A percentile compares a stretch with the other conserved stretches of the same genome.
phyloP scores from a whole-genome alignment of 2,113 vertebrate species.

The Plestiodon gilberti region DNA sequence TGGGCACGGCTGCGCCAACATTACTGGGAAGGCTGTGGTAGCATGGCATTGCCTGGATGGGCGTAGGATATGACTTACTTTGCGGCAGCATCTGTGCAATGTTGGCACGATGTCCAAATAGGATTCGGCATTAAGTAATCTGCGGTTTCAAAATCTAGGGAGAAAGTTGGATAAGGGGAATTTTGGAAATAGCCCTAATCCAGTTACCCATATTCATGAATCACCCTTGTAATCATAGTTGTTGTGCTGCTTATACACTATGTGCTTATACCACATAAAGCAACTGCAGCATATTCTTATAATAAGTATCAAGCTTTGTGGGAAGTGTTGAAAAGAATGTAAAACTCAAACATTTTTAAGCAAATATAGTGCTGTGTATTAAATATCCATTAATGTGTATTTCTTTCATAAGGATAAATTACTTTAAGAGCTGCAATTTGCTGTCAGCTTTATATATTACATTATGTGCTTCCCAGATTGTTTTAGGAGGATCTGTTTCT shows the following conservation, averaged over 20 bases:
- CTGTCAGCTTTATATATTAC: not conserved
- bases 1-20: too few species aligned
- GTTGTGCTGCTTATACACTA: too few species aligned
- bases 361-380: not conserved
- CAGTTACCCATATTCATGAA: too few species aligned
- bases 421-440: not conserved
- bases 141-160: too few species aligned
- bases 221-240: too few species aligned
- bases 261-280: not conserved
- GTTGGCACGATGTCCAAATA: too few species aligned
- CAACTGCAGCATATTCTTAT: not conserved
- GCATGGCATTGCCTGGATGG: too few species aligned
- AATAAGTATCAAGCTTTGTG: not conserved
- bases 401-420: not conserved
- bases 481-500: slow-evolving; percentile 6
- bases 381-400: not conserved
- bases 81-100: too few species aligned
- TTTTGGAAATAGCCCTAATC: too few species aligned
- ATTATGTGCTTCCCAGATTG: slow-evolving; percentile 22
- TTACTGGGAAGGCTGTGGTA: too few species aligned
- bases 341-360: not conserved
- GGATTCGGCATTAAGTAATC: not conserved
- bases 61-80: too few species aligned
- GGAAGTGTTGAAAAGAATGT: not conserved
- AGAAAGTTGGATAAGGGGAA: too few species aligned